Percentiles rank a stretch among this genome's conserved stretches.
Evolutionary conservation across 1,140 invertebrate genomes (phyloP).

Genomic region (Ostrea edulis): DNA sequence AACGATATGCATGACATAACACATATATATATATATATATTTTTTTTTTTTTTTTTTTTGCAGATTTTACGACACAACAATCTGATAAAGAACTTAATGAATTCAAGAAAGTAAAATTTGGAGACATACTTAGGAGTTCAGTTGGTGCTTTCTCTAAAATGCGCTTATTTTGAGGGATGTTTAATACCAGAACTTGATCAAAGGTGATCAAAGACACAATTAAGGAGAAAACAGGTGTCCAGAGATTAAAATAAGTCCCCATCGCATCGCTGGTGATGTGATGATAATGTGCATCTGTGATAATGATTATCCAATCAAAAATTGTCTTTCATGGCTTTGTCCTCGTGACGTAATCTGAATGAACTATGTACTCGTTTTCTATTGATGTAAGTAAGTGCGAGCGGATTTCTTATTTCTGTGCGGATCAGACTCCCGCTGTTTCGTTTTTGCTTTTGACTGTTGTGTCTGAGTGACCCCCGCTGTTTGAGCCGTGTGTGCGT

Average conservation of each 20-base stretch:
- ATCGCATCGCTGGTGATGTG: neutral
- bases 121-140: neutral
- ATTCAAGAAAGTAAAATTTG: neutral
- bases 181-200: neutral
- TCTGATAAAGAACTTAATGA: neutral
- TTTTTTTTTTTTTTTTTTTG: neutral
- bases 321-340: slow-evolving; percentile 5
- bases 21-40: no score
- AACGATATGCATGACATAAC: no score
- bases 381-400: neutral
- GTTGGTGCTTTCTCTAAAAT: neutral
- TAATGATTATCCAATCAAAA: slow-evolving; percentile 32
- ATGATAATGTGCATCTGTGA: slow-evolving; percentile 16
- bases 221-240: neutral
- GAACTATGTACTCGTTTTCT: neutral
- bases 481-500: neutral
- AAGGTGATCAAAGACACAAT: neutral
- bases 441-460: slow-evolving; percentile 1
- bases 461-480: neutral
- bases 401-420: neutral
- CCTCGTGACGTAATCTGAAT: neutral
- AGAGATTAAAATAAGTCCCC: neutral
- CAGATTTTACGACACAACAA: neutral
- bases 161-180: neutral
- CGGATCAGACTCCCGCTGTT: slow-evolving; percentile 15